A percentile compares a stretch with the other conserved stretches of the same genome.
These are phyloP conservation scores for Notolabrus celidotus DNA, from an alignment of 2,797 vertebrate species.

Conservation along the genomic window DNA sequence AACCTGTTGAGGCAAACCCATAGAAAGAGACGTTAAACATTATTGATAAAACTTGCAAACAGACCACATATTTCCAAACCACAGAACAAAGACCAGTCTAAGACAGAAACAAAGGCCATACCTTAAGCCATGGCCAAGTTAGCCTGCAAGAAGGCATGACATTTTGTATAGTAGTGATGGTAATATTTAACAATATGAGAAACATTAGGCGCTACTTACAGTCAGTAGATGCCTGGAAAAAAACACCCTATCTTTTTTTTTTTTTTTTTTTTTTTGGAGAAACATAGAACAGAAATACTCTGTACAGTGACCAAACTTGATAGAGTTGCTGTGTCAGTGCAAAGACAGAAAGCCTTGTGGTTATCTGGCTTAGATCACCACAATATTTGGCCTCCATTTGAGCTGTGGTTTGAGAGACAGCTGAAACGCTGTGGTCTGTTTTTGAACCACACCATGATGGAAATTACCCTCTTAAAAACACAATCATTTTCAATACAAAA, in stretches of 20 bases:
- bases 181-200: constrained; percentile 74
- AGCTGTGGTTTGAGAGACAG: constrained; percentile 90
- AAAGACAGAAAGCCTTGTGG: constrained; percentile 72
- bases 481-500: constrained; percentile 39
- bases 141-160: constrained; percentile 84
- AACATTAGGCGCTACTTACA: constrained; percentile 85
- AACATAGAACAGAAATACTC: constrained; percentile 79
- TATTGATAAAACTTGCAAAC: constrained; percentile 83
- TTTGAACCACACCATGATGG: constrained; percentile 88
- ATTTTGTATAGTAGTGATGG: constrained; percentile 69
- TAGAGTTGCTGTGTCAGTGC: constrained; percentile 57
- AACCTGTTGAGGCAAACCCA: constrained; percentile 85
- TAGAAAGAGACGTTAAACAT: constrained; percentile 86
- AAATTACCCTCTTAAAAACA: constrained; percentile 52
- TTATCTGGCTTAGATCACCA: constrained; percentile 75
- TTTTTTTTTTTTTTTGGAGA: constrained; percentile 77
- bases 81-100: constrained; percentile 87
- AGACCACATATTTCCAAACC: constrained; percentile 91
- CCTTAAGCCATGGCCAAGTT: constrained; percentile 82
- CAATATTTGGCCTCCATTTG: constrained; percentile 80
- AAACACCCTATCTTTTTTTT: constrained; percentile 73
- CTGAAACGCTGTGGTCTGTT: constrained; percentile 90
- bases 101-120: constrained; percentile 82
- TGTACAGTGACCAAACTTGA: constrained; percentile 73
- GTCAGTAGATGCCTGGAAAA: constrained; percentile 86